A percentile compares a stretch with the other conserved stretches of the same genome.
These are phyloP conservation scores for Oceanodroma tethys DNA, from an alignment of 2,113 vertebrate species.

Conservation along the genomic window DNA sequence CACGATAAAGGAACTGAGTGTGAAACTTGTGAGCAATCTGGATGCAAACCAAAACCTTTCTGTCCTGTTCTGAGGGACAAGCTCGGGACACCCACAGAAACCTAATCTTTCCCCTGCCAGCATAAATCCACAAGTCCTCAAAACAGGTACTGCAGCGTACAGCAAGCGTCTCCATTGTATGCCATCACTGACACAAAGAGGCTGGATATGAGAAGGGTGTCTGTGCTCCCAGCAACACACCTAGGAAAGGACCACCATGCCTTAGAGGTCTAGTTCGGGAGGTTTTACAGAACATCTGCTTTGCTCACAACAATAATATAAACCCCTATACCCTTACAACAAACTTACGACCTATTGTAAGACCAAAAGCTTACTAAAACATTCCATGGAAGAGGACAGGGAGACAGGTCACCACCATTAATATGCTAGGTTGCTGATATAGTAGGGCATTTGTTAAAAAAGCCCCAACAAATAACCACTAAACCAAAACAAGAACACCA, in stretches of 20 bases:
- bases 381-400: neutral
- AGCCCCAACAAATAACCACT: neutral
- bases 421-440: neutral
- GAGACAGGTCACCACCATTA: neutral
- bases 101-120: neutral
- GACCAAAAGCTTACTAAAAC: neutral
- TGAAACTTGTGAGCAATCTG: neutral
- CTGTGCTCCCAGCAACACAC: neutral
- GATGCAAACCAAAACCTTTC: neutral
- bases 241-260: neutral
- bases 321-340: neutral
- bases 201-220: neutral
- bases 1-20: neutral
- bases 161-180: neutral
- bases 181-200: neutral
- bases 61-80: neutral
- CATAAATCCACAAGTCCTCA: neutral
- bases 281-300: neutral
- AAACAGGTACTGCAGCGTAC: neutral
- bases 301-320: neutral
- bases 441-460: neutral
- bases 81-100: neutral
- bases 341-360: rapidly evolving
- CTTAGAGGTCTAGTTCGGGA: neutral
- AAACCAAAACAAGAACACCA: neutral